phyloP scores from a whole-genome alignment of 2,113 vertebrate species.

The rat (Rattus norvegicus) region DNA sequence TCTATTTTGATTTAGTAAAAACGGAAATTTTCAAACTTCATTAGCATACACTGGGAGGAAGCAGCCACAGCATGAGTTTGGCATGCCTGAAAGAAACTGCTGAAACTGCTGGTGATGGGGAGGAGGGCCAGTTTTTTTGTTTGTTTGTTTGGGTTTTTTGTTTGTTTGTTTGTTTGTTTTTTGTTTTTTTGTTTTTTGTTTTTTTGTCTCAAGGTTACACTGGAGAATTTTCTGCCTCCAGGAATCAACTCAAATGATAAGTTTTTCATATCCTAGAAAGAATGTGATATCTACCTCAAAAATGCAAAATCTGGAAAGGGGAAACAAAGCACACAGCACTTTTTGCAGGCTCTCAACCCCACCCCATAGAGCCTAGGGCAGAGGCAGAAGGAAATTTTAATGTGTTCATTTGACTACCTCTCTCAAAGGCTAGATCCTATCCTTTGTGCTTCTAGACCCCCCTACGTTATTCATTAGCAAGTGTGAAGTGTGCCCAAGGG shows the following conservation, averaged over 20 bases:
- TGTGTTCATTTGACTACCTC: constrained; percentile 37
- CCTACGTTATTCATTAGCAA: constrained; percentile 58
- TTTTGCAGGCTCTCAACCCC: neutral
- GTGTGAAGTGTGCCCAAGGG: constrained; percentile 55
- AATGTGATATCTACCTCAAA: neutral
- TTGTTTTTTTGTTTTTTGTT: no score
- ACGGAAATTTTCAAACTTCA: neutral
- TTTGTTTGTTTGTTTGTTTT: no score
- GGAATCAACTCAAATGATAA: constrained; percentile 17
- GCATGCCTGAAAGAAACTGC: neutral
- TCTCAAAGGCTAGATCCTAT: neutral
- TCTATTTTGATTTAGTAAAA: constrained; percentile 16
- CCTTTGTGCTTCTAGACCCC: constrained; percentile 13
- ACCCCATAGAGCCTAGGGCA: constrained; percentile 2
- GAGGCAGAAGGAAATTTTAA: constrained; percentile 58
- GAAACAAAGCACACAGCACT: neutral
- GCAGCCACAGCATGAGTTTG: neutral
- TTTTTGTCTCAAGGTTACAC: neutral
- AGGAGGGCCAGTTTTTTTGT: neutral
- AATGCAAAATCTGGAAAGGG: constrained; percentile 38
- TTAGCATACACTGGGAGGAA: neutral
- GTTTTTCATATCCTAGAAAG: constrained; percentile 46
- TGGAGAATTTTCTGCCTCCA: constrained; percentile 35
- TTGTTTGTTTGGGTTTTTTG: no score
- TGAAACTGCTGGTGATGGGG: neutral